Conservation (phyloP, 2,113 vertebrate genomes). For the Isichthys henryi region DNA sequence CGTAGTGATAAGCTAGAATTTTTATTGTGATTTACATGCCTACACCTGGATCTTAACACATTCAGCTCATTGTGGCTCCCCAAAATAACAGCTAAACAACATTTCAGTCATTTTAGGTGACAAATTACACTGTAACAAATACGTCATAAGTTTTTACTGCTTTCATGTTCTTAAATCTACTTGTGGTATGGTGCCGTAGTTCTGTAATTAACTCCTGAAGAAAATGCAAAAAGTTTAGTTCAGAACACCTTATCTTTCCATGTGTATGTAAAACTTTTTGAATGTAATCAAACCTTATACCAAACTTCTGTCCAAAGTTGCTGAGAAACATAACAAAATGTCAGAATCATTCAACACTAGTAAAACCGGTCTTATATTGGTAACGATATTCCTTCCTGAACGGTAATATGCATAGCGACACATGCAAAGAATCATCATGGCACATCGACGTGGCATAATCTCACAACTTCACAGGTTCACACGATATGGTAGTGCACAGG, state of each 20-base stretch:
- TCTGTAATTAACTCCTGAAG: background rate
- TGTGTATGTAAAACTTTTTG: too few species aligned
- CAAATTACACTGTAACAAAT: background rate
- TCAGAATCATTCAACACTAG: background rate
- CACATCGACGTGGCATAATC: background rate
- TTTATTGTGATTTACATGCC: too few species aligned
- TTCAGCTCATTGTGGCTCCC: too few species aligned
- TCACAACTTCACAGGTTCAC: background rate
- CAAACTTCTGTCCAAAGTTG: background rate
- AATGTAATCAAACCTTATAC: background rate
- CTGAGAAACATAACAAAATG: background rate
- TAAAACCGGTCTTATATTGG: background rate
- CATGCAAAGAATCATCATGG: background rate
- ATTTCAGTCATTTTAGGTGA: too few species aligned
- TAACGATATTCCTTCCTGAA: background rate
- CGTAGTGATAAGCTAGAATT: too few species aligned
- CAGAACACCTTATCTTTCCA: background rate
- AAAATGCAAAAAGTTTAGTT: background rate
- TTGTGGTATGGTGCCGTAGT: background rate
- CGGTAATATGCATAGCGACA: background rate
- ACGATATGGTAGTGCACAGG: background rate
- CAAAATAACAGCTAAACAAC: too few species aligned
- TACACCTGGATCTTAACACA: too few species aligned
- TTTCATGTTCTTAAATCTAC: background rate
- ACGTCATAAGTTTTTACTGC: background rate